Evolutionary conservation across 2,113 vertebrate species (phyloP).

Genomic region (Aptenodytes patagonicus): DNA sequence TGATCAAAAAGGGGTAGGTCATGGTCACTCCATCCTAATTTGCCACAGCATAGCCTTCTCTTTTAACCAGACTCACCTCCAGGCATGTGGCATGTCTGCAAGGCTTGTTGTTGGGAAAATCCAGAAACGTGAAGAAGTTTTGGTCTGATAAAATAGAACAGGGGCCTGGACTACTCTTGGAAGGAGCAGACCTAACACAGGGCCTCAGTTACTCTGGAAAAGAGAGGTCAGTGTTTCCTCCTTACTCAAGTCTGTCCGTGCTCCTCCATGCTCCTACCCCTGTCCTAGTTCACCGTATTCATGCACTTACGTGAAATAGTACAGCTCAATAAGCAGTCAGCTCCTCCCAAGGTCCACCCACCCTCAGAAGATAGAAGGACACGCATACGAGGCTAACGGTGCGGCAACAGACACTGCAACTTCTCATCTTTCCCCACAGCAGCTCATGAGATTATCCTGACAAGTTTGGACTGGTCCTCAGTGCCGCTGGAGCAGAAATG

Average conservation of each 20-base stretch:
- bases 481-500: background rate
- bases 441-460: background rate
- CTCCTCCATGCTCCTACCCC: background rate
- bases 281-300: background rate
- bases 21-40: background rate
- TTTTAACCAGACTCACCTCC: background rate
- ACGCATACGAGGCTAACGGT: fast-evolving
- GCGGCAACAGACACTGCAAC: background rate
- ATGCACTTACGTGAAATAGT: background rate
- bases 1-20: background rate
- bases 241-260: background rate
- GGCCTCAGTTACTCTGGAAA: background rate
- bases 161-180: background rate
- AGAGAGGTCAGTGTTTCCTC: background rate
- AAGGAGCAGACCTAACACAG: background rate
- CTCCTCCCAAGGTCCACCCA: background rate
- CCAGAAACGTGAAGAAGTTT: background rate
- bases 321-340: background rate
- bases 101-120: background rate
- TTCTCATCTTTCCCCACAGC: background rate
- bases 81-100: background rate
- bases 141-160: background rate
- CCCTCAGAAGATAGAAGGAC: background rate
- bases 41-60: background rate
- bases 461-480: background rate